These are phyloP conservation scores for Podargus strigoides DNA, from an alignment of 2,797 vertebrate species.

Conservation along the genomic window DNA sequence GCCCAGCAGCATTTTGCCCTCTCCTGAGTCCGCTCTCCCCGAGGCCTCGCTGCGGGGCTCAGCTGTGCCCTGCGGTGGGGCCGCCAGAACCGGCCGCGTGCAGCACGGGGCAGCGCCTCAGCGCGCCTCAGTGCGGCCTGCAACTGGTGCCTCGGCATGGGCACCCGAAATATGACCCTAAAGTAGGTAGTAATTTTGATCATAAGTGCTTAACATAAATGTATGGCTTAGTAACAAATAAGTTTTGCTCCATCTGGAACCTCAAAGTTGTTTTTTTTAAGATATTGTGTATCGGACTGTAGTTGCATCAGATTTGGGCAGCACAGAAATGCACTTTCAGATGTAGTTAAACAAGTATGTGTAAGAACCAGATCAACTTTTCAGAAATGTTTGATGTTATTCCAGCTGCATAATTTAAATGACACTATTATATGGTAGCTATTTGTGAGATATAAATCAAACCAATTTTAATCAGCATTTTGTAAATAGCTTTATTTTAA, in stretches of 20 bases:
- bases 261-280: not conserved
- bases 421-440: not conserved
- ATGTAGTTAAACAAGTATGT: not conserved
- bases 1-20: not conserved
- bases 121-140: not conserved
- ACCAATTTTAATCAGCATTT: not conserved
- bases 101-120: not conserved
- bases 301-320: not conserved
- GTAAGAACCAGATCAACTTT: not conserved
- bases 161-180: not conserved
- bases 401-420: not conserved
- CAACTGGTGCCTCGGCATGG: accelerated
- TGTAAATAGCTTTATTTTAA: not conserved
- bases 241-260: not conserved
- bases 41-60: not conserved
- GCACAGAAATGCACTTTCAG: not conserved
- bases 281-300: not conserved
- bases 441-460: not conserved
- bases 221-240: not conserved
- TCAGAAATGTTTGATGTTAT: not conserved
- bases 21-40: accelerated
- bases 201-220: not conserved
- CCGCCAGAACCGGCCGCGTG: too few relatives aligned
- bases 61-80: not conserved
- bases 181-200: not conserved